These are phyloP conservation scores for Eleutherodactylus coqui DNA, from an alignment of 2,797 vertebrate species.

Conservation along the genomic window DNA sequence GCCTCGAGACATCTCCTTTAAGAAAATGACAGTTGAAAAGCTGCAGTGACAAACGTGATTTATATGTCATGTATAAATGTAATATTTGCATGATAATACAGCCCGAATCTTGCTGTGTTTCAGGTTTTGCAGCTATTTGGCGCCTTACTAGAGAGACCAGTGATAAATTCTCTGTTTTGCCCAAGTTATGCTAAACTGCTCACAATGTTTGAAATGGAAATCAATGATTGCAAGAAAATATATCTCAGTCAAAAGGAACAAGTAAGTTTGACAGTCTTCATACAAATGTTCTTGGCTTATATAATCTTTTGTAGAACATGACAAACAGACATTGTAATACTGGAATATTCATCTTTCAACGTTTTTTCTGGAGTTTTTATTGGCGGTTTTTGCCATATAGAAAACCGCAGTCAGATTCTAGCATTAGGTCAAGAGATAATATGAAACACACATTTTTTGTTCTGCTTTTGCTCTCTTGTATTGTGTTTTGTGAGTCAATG, in stretches of 20 bases:
- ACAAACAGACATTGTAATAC: not conserved
- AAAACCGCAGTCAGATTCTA: too few species aligned
- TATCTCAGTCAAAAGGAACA: constrained; percentile 77
- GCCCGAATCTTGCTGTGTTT: constrained; percentile 5
- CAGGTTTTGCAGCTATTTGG: constrained; percentile 79
- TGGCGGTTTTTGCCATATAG: too few species aligned
- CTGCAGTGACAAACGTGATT: not conserved
- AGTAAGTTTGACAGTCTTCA: constrained; percentile 65
- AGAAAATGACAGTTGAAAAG: not conserved
- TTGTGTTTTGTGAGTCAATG: too few species aligned
- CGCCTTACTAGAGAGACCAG: constrained; percentile 76
- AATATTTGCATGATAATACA: not conserved
- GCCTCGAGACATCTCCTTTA: not conserved
- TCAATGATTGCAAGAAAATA: constrained; percentile 75
- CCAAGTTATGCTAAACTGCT: constrained; percentile 76
- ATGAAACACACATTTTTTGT: too few species aligned
- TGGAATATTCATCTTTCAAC: too few species aligned
- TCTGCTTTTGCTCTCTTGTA: too few species aligned
- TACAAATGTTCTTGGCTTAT: not conserved
- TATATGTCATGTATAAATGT: not conserved
- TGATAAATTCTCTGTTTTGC: constrained; percentile 75
- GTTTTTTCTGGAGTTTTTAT: too few species aligned
- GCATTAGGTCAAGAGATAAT: too few species aligned
- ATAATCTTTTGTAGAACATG: not conserved
- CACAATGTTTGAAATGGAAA: constrained; percentile 78